Evolutionary conservation across 2,113 vertebrate species (phyloP), one percentile per base, ranked within the genome.

Genomic region (Triplophysa tibetana): DNA sequence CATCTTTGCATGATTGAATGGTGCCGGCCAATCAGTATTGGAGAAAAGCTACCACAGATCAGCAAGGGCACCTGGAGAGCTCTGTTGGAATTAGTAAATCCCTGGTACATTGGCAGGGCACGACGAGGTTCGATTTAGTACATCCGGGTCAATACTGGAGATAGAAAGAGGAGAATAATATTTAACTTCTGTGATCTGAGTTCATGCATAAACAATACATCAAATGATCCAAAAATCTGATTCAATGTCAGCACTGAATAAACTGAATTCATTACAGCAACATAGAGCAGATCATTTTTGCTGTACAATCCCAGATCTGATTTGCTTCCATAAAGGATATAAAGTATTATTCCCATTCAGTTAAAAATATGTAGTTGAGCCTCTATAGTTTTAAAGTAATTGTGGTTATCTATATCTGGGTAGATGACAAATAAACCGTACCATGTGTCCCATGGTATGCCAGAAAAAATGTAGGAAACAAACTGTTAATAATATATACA

Each of bases 161-260:
- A 56, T 17, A 52, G 50, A 33, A 33, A 61, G 23, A 64, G 24
- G 62, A 74, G 56, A 56, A 50, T 62, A 77, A 81, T 75, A 62
- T 80, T 69, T 80, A 70, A 83, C 78, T 83, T 41, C 24, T 58
- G 33, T 75, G 67, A 84, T 77, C 65, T 74, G 81, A 85, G 81
- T 78, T 80, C 78, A 78, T 58, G 58, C 29, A 12, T 50, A 74
- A 43, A 80, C 63, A 80, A 3, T 9, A 29, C 64, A 66, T 74
- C 60, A 82, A 52, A 67, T 77, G 54, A 77, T 19, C 62, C 77
- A 13, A 13, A 43, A 56, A 74, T 19, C 24, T 75, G 66, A 80
- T 75, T 52, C 62, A 67, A 23, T 80, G 56, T 21, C 54, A 77
- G 33, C 56, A 58, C 8, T 67, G 63, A 62, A 64, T 24, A n/a